Evolutionary conservation across 1,140 invertebrate species (phyloP).

Genomic region (Bombyx mandarina): DNA sequence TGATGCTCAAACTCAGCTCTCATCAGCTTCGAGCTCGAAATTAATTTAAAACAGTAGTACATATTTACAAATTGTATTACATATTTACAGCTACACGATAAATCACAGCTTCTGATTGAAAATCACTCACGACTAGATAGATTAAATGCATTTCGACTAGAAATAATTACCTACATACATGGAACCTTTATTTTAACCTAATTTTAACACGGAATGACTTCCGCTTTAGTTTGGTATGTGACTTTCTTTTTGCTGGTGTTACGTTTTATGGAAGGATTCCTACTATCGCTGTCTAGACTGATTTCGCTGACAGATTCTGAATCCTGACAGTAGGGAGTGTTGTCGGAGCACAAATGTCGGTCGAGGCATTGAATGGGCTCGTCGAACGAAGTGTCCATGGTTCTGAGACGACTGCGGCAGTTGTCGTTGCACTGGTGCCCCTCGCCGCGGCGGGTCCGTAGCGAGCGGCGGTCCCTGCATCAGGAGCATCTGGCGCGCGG

Average conservation of each 20-base stretch:
- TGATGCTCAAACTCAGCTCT: constrained; percentile 11
- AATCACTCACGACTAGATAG: constrained; percentile 28
- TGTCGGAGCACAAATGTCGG: constrained; percentile 35
- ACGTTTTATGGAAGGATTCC: constrained; percentile 46
- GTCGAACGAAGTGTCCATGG: constrained; percentile 36
- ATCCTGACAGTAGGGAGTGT: constrained; percentile 35
- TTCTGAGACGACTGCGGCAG: constrained; percentile 33
- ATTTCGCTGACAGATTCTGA: constrained; percentile 58
- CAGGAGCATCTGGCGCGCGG: constrained; percentile 49
- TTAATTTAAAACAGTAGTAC: neutral
- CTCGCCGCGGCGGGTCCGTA: constrained; percentile 33
- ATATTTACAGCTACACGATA: constrained; percentile 50
- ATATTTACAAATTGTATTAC: constrained; percentile 20
- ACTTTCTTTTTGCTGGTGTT: constrained; percentile 46
- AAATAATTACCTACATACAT: neutral
- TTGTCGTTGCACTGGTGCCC: constrained; percentile 21
- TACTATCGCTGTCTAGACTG: constrained; percentile 51
- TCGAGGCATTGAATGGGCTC: constrained; percentile 48
- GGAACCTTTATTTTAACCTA: constrained; percentile 6
- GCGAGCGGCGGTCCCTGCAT: constrained; percentile 44
- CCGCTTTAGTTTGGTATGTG: constrained; percentile 60
- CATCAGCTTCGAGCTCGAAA: constrained; percentile 8
- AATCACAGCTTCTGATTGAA: constrained; percentile 66
- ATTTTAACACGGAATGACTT: constrained; percentile 48
- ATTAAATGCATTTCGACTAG: constrained; percentile 8